Conservation (phyloP, 64 coral and sea anemone species). For the Acropora yongei region DNA sequence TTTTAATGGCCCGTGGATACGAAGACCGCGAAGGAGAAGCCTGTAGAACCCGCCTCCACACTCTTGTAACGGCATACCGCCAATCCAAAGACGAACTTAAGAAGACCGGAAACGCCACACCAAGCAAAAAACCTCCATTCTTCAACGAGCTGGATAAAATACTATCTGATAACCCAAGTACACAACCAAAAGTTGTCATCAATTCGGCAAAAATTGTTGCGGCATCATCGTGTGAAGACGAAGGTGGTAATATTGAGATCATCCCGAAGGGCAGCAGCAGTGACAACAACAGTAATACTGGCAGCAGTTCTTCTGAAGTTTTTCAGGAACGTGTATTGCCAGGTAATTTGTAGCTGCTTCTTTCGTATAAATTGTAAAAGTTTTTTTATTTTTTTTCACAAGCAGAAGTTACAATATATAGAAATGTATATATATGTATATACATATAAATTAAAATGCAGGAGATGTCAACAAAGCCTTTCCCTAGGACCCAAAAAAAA, state of each 20-base stretch:
- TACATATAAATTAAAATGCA: too few species aligned
- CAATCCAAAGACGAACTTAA: background rate
- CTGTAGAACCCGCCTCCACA: background rate
- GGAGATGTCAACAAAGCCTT: background rate
- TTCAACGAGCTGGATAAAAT: conserved; percentile 2
- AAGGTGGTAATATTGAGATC: background rate
- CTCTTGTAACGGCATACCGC: conserved; percentile 9
- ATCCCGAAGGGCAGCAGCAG: conserved; percentile 12
- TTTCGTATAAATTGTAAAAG: conserved; percentile 8
- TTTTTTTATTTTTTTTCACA: background rate
- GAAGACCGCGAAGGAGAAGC: too few species aligned
- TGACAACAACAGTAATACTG: background rate
- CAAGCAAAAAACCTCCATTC: background rate
- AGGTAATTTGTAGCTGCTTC: conserved; percentile 21
- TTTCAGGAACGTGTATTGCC: conserved; percentile 9
- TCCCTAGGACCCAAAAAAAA: background rate
- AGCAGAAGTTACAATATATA: conserved; percentile 9
- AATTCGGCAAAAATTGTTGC: conserved; percentile 11
- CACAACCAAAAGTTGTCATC: conserved; percentile 21
- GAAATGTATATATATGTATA: too few species aligned
- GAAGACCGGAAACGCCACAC: conserved; percentile 1
- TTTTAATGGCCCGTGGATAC: too few species aligned
- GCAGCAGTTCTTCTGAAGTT: conserved; percentile 17
- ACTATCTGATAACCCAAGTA: conserved; percentile 17
- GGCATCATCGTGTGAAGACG: conserved; percentile 19